phyloP scores from a whole-genome alignment of 1,140 invertebrate genomes.

The Laodelphax striatellus region DNA sequence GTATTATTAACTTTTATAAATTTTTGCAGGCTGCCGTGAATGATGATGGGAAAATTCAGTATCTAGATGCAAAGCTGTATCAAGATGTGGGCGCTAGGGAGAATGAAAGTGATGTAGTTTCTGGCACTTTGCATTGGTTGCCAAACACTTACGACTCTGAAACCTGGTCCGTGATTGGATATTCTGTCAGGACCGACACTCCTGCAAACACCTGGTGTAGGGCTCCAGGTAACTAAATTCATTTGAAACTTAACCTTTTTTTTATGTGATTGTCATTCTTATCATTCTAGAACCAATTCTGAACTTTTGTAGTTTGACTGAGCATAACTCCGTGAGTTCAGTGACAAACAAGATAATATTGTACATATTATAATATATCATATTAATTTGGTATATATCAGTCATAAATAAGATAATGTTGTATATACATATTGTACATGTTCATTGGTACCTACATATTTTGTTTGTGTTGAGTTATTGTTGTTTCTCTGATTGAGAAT shows the following conservation, averaged over 20 bases:
- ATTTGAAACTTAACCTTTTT: slow-evolving; percentile 1
- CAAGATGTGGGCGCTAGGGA: slow-evolving; percentile 46
- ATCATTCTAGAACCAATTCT: no score
- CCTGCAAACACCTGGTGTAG: slow-evolving; percentile 45
- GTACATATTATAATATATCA: no score
- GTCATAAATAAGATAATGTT: no score
- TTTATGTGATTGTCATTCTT: no score
- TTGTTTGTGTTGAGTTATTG: no score
- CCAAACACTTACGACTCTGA: slow-evolving; percentile 44
- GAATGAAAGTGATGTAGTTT: slow-evolving; percentile 40
- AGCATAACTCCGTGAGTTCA: no score
- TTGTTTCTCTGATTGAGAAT: no score
- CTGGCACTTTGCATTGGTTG: slow-evolving; percentile 33
- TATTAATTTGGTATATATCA: no score
- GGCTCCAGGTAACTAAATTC: slow-evolving; percentile 34
- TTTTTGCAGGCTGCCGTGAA: slow-evolving; percentile 9
- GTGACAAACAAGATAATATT: no score
- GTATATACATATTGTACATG: no score
- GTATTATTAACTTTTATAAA: not conserved
- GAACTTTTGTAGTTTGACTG: no score
- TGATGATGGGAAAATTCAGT: slow-evolving; percentile 53
- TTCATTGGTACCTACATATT: no score
- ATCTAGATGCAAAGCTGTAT: slow-evolving; percentile 45
- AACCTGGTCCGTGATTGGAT: slow-evolving; percentile 41
- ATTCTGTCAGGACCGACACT: slow-evolving; percentile 45